phyloP scores from a whole-genome alignment of 2,888 invertebrate species.

The Pedicia rivosa region DNA sequence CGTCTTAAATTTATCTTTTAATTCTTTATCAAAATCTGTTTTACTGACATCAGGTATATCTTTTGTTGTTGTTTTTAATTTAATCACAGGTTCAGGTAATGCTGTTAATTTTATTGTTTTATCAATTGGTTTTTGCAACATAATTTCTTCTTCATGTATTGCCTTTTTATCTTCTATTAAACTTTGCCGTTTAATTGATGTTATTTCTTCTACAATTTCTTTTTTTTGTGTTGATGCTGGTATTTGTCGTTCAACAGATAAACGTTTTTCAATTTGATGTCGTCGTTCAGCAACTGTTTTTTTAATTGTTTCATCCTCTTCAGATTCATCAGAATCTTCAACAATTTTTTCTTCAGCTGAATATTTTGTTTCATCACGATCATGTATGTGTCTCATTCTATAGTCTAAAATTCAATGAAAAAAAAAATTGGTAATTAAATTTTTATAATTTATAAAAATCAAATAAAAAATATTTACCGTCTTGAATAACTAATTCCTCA shows the following conservation, averaged over 20 bases:
- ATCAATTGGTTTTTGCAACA: conserved; percentile 30
- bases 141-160: conserved; percentile 30
- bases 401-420: conserved; percentile 19
- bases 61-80: conserved; percentile 29
- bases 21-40: conserved; percentile 28
- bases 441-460: neutral
- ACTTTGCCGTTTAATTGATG: conserved; percentile 51
- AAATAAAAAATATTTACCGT: conserved; percentile 18
- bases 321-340: conserved; percentile 41
- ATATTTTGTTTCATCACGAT: conserved; percentile 55
- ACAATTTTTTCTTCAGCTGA: conserved; percentile 64
- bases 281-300: conserved; percentile 61
- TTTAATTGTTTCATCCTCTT: conserved; percentile 46
- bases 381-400: conserved; percentile 30
- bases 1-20: conserved; percentile 28
- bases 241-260: conserved; percentile 49
- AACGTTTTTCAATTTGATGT: conserved; percentile 55
- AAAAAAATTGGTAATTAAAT: neutral
- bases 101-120: conserved; percentile 28
- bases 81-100: conserved; percentile 28
- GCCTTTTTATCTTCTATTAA: conserved; percentile 31
- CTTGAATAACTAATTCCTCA: conserved; percentile 29
- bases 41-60: conserved; percentile 26
- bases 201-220: conserved; percentile 57
- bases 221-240: conserved; percentile 58